Evolutionary conservation across 2,888 invertebrate species (phyloP), one percentile per base, ranked within the genome.

Genomic region (Andrena praecox): DNA sequence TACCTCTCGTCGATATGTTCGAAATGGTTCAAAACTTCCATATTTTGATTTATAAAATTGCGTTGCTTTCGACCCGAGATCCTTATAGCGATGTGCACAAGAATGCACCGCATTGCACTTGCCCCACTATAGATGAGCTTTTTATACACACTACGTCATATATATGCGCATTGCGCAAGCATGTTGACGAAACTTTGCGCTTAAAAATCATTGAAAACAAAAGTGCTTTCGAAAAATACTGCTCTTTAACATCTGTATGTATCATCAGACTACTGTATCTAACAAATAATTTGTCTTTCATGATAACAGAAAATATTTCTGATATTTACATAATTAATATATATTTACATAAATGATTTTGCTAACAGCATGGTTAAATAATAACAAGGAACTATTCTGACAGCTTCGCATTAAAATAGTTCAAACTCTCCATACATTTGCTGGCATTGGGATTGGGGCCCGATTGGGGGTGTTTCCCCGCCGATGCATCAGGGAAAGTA

Each of bases 1-100:
- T 80, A 88, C 87, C 87, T 86, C 12, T 85, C 87, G 20, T 88
- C 86, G 2, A 88, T 74, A 12, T 66, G 64, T 7, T 80, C 84
- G 4, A 82, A 80, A 24, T 85, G 67, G 54, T 81, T 69, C n/a
- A 82, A 50, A 56, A 86, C 78, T 69, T 88, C 88, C 87, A 88
- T 88, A 62, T 74, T 66, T 74, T 42, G 50, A 79, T 69, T 56
- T 52, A 60, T 7, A 69, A 60, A 50, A 68, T 1, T 56, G 3
- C 29, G 52, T 29, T 75, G 5, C 4, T n/a, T 48, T 20, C n/a
- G 24, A 20, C 27, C 20, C 8, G 10, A 20, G 52, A 12, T 31
- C 0, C 16, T 52, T 8, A 42, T 12, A 42, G 10, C 12, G 31
- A 20, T 66, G 10, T 27, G 35, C 31, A 35, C 31, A 66, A 66